Evolutionary conservation across 2,113 vertebrate species (phyloP).

Genomic region (Alligator sinensis): DNA sequence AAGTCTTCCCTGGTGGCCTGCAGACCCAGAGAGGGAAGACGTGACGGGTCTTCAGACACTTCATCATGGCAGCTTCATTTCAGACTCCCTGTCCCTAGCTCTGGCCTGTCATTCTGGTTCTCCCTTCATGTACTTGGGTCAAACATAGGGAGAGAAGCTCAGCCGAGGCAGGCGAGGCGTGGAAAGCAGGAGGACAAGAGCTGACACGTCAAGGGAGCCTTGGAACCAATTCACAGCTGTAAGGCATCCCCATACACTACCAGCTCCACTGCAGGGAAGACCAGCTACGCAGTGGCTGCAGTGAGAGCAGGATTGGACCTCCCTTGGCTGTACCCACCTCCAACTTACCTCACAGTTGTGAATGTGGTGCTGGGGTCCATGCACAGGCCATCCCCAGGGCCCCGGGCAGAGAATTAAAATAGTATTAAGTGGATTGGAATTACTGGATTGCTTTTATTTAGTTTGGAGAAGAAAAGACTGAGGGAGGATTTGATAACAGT

Average conservation of each 20-base stretch:
- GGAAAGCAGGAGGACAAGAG: neutral
- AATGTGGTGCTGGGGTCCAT: neutral
- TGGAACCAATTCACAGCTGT: neutral
- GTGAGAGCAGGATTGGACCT: neutral
- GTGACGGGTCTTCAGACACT: neutral
- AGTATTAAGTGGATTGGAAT: no score
- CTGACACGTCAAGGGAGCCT: neutral
- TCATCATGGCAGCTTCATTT: neutral
- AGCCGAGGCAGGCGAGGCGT: neutral
- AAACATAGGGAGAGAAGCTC: neutral
- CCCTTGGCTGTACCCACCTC: neutral
- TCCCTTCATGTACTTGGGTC: fast-evolving
- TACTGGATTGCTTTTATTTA: no score
- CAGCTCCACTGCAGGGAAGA: neutral
- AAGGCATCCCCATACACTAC: no score
- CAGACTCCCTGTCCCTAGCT: fast-evolving
- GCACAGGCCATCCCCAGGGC: neutral
- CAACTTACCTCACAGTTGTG: neutral
- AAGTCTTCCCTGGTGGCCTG: neutral
- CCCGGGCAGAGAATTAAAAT: no score
- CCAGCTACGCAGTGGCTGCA: neutral
- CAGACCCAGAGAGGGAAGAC: neutral
- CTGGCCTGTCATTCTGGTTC: neutral
- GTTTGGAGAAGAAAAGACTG: no score
- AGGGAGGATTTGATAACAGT: no score